Conservation (phyloP, 1,140 invertebrate species). For the Ostrea denselamellosa region DNA sequence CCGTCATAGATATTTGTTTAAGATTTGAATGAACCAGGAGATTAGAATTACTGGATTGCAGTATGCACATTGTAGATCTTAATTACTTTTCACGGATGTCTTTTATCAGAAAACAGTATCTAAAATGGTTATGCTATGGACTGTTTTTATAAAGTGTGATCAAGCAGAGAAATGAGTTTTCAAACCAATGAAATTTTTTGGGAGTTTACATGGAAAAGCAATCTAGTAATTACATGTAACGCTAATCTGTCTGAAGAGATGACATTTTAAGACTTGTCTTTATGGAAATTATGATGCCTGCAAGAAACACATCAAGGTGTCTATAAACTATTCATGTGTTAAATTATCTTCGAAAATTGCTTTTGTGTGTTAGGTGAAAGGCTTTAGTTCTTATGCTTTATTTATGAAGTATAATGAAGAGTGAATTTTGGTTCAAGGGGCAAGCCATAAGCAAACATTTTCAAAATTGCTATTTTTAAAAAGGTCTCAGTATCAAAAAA, state of each 20-base stretch:
- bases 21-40: not conserved
- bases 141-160: not conserved
- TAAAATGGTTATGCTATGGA: not conserved
- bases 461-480: not conserved
- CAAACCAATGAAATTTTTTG: not conserved
- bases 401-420: slow-evolving; percentile 2
- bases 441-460: not conserved
- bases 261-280: not conserved
- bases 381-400: not conserved
- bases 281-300: not conserved
- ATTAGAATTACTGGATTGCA: not conserved
- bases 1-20: not conserved
- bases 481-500: not conserved
- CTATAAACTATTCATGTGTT: not conserved
- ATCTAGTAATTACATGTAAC: not conserved
- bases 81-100: not conserved
- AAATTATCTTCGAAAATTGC: slow-evolving; percentile 7
- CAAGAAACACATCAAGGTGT: not conserved
- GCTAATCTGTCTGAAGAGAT: not conserved
- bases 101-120: not conserved
- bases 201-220: slow-evolving; percentile 19
- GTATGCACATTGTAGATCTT: not conserved
- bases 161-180: slow-evolving; percentile 15
- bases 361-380: not conserved
- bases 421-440: not conserved